Base-by-base conservation (phyloP, 1,140 invertebrate species). In the Heliconius himera region DNA sequence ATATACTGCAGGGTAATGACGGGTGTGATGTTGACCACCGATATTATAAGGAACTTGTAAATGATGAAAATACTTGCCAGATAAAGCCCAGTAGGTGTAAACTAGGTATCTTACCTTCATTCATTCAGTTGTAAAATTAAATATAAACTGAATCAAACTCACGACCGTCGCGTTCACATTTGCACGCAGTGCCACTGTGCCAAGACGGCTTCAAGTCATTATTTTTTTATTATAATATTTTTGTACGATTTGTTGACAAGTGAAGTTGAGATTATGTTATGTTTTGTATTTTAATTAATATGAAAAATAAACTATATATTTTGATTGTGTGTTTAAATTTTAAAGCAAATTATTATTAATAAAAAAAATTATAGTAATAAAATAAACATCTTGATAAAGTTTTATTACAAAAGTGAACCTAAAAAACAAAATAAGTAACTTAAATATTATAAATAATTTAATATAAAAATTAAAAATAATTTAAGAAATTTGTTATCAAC, bases 71-170 rank as follows among this genome's bases (percentile, higher is more conserved):
- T 51, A 75, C 49, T 54, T 87, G 76, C 83, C 85, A 91, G 54
- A 90, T 94, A 60, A 93, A 93, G 81, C 93, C 93, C 3, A 85
- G 82, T 22, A 88, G 93, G 82, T 93, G 90, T 85, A 94, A 93
- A 78, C 82, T 94, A 82, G 92, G 92, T n/a, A 83, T 77, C 71
- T 87, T 94, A 73, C 91, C 91, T 77, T 90, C 92, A 49, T 93
- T 88, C 78, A 93, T 93, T 78, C 86, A 92, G 82, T 83, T 93
- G 41, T 91, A 86, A 84, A 78, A 49, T 18, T 51, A 16, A 6
- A 13, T 46, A 46, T 46, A 16, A 46, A 16, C 16, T 16, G 41
- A 16, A 46, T 46, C 41, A 16, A 46, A 46, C 41, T 38, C 11
- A 51, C 49, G 8, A 18, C 16, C 49, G 49, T 51, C 18, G 18